Evolutionary conservation across 2,888 invertebrate species (phyloP).

Genomic region (Nomada goodeniana): DNA sequence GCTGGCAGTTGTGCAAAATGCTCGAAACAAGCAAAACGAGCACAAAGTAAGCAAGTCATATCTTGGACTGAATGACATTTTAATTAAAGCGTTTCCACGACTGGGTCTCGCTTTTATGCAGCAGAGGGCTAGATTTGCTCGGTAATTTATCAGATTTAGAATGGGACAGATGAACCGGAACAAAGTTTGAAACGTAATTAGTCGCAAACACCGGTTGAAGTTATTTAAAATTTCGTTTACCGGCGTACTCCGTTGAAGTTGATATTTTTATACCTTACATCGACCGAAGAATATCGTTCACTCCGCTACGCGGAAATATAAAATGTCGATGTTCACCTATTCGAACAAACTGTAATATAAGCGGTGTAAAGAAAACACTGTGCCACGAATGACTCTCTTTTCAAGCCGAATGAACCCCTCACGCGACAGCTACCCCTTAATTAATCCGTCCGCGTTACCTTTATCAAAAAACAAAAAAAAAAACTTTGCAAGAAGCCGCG

Average conservation of each 20-base stretch:
- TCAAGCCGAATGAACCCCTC: no score
- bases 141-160: slow-evolving; percentile 23
- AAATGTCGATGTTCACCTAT: no score
- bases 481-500: neutral
- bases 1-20: slow-evolving; percentile 4
- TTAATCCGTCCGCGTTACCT: no score
- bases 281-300: neutral
- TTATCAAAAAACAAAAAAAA: neutral
- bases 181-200: neutral
- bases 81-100: slow-evolving; percentile 33
- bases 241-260: neutral
- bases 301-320: neutral
- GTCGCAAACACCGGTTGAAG: neutral
- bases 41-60: slow-evolving; percentile 23
- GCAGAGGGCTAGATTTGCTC: slow-evolving; percentile 11
- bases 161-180: neutral
- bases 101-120: slow-evolving; percentile 9
- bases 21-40: slow-evolving; percentile 29
- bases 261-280: neutral
- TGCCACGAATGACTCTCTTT: no score
- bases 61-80: slow-evolving; percentile 34
- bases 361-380: no score
- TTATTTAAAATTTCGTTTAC: neutral
- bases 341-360: no score
- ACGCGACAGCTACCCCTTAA: no score